Evolutionary conservation across 1,140 invertebrate species (phyloP).

Genomic region (Microplitis demolitor): DNA sequence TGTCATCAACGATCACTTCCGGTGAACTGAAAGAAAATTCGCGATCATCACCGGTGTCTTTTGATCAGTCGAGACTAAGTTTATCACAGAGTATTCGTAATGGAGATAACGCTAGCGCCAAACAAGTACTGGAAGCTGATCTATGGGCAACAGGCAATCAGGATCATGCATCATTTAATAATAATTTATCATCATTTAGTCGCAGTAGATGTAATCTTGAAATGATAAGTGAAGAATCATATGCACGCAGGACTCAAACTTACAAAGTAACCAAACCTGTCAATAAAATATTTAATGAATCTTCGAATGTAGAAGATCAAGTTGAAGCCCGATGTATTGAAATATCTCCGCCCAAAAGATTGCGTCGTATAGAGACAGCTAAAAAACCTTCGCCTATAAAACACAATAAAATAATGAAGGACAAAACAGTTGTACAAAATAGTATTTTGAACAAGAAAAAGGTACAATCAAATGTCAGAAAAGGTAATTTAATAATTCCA

Average conservation of each 20-base stretch:
- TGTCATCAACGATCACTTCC: background rate
- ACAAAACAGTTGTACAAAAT: slow-evolving; percentile 29
- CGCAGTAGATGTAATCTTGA: background rate
- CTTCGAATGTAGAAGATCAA: slow-evolving; percentile 2
- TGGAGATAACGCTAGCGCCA: slow-evolving; percentile 28
- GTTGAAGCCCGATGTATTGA: slow-evolving; percentile 36
- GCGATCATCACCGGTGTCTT: slow-evolving; percentile 27
- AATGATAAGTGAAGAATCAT: slow-evolving; percentile 24
- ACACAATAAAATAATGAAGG: slow-evolving; percentile 41
- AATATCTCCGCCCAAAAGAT: slow-evolving; percentile 44
- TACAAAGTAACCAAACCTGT: background rate
- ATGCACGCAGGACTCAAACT: slow-evolving; percentile 8
- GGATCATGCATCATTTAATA: slow-evolving; percentile 4
- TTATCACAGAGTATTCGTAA: background rate
- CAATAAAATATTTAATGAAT: background rate
- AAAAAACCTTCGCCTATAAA: slow-evolving; percentile 28
- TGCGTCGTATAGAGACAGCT: background rate
- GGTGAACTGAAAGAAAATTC: background rate
- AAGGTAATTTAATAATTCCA: slow-evolving; percentile 34
- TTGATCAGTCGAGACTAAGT: background rate
- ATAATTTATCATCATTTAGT: too few species aligned
- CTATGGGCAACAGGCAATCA: slow-evolving; percentile 39
- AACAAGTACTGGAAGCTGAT: slow-evolving; percentile 46
- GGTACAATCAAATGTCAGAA: slow-evolving; percentile 28
- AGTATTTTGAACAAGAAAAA: slow-evolving; percentile 37